phyloP scores from a whole-genome alignment of 2,113 vertebrate genomes.

The Nicator chloris region DNA sequence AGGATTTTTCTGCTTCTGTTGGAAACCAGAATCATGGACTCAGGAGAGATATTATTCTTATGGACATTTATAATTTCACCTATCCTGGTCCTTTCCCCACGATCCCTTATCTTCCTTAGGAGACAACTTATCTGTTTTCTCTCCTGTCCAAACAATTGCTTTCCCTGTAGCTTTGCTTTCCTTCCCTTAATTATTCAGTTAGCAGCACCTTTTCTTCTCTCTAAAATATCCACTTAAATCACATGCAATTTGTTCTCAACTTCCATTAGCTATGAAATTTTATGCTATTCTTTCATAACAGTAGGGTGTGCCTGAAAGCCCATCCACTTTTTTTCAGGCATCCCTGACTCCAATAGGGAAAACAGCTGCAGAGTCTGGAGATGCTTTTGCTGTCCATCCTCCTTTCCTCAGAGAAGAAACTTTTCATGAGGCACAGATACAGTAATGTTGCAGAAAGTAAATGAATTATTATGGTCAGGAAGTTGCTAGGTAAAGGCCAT shows the following conservation, averaged over 20 bases:
- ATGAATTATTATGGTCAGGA: neutral
- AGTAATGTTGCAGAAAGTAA: neutral
- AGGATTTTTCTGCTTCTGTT: neutral
- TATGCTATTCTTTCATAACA: neutral
- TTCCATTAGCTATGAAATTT: neutral
- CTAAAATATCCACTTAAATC: neutral
- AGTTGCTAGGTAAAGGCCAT: neutral
- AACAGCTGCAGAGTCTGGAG: neutral
- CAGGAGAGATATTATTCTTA: neutral
- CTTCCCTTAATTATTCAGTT: neutral
- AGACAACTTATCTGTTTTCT: neutral
- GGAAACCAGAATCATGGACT: neutral
- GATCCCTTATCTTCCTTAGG: neutral
- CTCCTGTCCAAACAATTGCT: neutral
- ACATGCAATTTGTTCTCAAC: neutral
- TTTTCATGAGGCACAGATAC: fast-evolving
- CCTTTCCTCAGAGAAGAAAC: neutral
- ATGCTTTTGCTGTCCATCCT: neutral
- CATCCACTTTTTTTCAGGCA: neutral
- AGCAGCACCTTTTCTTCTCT: neutral
- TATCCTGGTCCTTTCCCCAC: neutral
- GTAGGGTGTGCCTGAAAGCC: neutral
- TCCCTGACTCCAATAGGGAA: neutral
- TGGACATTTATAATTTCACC: neutral
- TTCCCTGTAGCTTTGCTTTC: neutral